A percentile compares a stretch with the other conserved stretches of the same genome.
Evolutionary conservation across 2,113 vertebrate genomes (phyloP).

Genomic region (Sciurus niger): DNA sequence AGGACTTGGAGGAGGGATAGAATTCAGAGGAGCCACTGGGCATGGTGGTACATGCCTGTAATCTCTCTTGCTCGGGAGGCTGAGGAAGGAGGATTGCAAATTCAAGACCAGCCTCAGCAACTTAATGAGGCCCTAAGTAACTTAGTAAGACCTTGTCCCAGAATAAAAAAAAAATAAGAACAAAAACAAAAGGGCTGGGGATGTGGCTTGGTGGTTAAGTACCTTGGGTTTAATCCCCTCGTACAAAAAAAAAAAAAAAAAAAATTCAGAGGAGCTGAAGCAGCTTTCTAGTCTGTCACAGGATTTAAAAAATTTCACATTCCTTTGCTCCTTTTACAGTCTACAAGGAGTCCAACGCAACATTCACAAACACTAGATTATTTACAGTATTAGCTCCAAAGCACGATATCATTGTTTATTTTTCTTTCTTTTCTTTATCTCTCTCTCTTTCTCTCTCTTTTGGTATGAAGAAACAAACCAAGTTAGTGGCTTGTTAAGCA

Average conservation of each 20-base stretch:
- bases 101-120: too few species aligned
- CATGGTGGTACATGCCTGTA: too few species aligned
- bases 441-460: not conserved
- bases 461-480: constrained; percentile 42
- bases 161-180: too few species aligned
- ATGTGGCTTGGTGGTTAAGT: too few species aligned
- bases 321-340: not conserved
- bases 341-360: not conserved
- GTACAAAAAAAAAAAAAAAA: too few species aligned
- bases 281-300: not conserved
- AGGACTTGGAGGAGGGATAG: not conserved
- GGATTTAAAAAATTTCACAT: not conserved
- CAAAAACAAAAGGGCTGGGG: too few species aligned
- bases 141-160: too few species aligned
- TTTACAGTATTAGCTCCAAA: not conserved
- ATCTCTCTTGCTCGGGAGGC: too few species aligned
- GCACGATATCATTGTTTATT: not conserved
- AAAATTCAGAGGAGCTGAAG: not conserved
- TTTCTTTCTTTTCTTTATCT: not conserved
- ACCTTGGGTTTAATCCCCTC: too few species aligned
- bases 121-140: too few species aligned
- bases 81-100: too few species aligned
- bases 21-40: not conserved
- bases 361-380: not conserved
- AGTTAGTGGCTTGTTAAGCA: constrained; percentile 24